Evolutionary conservation across 2,113 vertebrate genomes (phyloP).

Genomic region (Hippocampus abdominalis): DNA sequence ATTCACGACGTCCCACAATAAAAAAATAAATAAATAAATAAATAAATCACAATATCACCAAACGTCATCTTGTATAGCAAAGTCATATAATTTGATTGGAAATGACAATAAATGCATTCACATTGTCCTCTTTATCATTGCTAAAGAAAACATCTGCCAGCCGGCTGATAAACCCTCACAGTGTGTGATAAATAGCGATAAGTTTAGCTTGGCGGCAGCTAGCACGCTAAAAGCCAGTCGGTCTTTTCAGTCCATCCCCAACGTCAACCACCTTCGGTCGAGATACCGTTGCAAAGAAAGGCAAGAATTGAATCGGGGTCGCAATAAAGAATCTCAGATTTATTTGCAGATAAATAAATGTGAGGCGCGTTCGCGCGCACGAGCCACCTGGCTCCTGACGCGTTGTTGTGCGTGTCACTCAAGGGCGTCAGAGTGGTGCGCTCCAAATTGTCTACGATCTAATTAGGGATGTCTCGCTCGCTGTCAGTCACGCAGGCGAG

Average conservation of each 20-base stretch:
- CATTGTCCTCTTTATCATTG: slow-evolving; percentile 19
- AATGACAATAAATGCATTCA: slow-evolving; percentile 33
- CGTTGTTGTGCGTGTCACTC: neutral
- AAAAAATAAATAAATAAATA: slow-evolving; percentile 32
- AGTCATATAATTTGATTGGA: slow-evolving; percentile 30
- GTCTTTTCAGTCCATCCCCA: neutral
- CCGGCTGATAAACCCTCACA: neutral
- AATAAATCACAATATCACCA: slow-evolving; percentile 25
- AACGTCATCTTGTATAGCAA: slow-evolving; percentile 10
- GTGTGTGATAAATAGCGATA: neutral
- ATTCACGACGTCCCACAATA: slow-evolving; percentile 37
- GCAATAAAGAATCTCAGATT: no score
- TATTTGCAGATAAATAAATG: neutral
- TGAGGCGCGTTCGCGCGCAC: neutral
- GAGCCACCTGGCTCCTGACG: neutral
- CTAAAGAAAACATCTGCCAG: slow-evolving; percentile 14
- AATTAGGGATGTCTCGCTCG: slow-evolving; percentile 22
- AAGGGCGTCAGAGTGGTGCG: neutral
- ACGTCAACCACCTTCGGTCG: no score
- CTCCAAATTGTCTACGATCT: slow-evolving; percentile 8
- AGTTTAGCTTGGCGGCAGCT: slow-evolving; percentile 3
- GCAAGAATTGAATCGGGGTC: no score
- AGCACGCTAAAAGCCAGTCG: slow-evolving; percentile 11
- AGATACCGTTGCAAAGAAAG: no score
- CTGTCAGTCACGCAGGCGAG: slow-evolving; percentile 10